Conservation (phyloP, 2,888 invertebrate species). For the Glaucopsyche alexis region DNA sequence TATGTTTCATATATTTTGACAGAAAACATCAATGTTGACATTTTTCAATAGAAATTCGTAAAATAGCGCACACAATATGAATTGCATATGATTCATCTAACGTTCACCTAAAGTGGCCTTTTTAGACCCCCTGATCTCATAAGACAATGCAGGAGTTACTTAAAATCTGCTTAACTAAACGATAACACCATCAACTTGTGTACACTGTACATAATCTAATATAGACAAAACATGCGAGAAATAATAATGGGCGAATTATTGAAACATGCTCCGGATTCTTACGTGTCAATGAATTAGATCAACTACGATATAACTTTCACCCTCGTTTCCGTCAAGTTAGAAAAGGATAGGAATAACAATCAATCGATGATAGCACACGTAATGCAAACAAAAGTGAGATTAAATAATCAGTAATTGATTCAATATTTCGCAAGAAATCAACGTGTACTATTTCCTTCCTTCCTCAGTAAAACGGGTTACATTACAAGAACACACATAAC, state of each 20-base stretch:
- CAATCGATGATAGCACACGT: constrained; percentile 15
- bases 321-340: constrained; percentile 19
- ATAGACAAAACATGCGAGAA: constrained; percentile 41
- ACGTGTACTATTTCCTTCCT: constrained; percentile 35
- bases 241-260: constrained; percentile 32
- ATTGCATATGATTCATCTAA: no score
- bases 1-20: no score
- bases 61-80: no score
- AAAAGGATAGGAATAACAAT: constrained; percentile 27
- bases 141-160: constrained; percentile 29
- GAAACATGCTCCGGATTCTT: constrained; percentile 29
- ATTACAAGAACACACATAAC: constrained; percentile 27
- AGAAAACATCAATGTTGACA: no score
- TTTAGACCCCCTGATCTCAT: constrained; percentile 26
- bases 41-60: no score
- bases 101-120: no score
- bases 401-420: constrained; percentile 38
- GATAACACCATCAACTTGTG: constrained; percentile 41
- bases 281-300: constrained; percentile 33
- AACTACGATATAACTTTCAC: constrained; percentile 28
- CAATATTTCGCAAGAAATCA: constrained; percentile 36
- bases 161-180: constrained; percentile 42
- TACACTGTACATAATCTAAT: constrained; percentile 35
- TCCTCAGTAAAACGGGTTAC: constrained; percentile 32
- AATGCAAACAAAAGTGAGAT: constrained; percentile 26